A percentile compares a stretch with the other conserved stretches of the same genome.
Evolutionary conservation across 2,888 invertebrate species (phyloP).

Genomic region (Lasioglossum villosulum): DNA sequence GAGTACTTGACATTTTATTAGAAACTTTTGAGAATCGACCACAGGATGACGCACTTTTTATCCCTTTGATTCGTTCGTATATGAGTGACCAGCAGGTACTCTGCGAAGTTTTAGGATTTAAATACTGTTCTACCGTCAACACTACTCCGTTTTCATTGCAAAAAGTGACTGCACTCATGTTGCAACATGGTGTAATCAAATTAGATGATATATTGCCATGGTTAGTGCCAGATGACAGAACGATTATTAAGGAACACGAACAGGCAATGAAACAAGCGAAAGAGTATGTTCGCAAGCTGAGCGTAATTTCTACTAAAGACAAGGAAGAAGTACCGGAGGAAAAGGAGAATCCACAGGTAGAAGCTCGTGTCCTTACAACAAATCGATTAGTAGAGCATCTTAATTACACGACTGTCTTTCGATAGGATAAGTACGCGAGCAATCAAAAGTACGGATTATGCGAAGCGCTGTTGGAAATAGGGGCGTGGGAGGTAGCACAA

Average conservation of each 20-base stretch:
- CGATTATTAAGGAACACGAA: conserved; percentile 92
- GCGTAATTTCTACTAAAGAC: conserved; percentile 92
- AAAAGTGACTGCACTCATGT: conserved; percentile 94
- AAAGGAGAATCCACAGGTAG: conserved; percentile 89
- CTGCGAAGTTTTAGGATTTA: conserved; percentile 97
- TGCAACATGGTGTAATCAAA: conserved; percentile 94
- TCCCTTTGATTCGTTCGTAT: conserved; percentile 94
- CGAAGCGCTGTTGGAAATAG: conserved; percentile 94
- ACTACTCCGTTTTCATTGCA: conserved; percentile 94
- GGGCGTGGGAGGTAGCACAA: conserved; percentile 95
- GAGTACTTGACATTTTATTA: conserved; percentile 97
- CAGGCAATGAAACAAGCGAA: conserved; percentile 93
- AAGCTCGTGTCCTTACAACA: background rate
- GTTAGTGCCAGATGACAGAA: conserved; percentile 94
- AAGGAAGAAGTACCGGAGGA: conserved; percentile 90
- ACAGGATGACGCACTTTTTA: conserved; percentile 92
- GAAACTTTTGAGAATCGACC: conserved; percentile 97
- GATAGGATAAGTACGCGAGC: conserved; percentile 85
- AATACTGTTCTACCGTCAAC: conserved; percentile 88
- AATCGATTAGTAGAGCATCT: conserved; percentile 1
- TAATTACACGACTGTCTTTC: background rate
- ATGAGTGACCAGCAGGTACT: conserved; percentile 95
- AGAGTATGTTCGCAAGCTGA: conserved; percentile 94
- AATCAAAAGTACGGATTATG: conserved; percentile 98
- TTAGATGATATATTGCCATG: conserved; percentile 96